Base-by-base conservation (phyloP, 2,797 vertebrate species). In the Phrynocephalus forsythii region DNA sequence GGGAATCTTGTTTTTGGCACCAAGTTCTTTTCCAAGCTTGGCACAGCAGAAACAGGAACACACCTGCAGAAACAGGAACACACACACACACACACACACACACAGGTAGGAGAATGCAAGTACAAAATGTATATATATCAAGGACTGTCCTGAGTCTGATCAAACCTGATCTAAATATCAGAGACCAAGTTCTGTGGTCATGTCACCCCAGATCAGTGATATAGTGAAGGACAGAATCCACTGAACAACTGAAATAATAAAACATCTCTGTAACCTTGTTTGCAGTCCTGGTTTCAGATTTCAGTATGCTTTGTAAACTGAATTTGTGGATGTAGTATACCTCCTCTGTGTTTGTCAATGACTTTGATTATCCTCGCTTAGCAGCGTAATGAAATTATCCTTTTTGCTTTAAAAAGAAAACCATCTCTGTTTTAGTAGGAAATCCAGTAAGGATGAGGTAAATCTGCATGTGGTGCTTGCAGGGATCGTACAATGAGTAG, bases 11-110 rank as follows among this genome's bases (percentile, higher is more conserved):
- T 66, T 93, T 86, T 90, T 95, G 94, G 94, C 93, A 0, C 1
- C 13, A 7, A 85, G 86, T 90, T 90, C 85, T 83, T 94, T 94
- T 90, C 82, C 48, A 85, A 89, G 89, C 75, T 7, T 91, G 60
- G 83, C 20, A 7, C 85, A 91, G 93, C 87, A 66, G 71, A 84
- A 26, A 38, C 77, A 63, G 60, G 38, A 48, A 48, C 60, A 68
- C n/a, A 78, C 28, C 63, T 68, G 66, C 33, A 33, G 33, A 33
- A 33, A 33, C 33, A 33, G 33, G 33, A 33, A 33, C 38, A 44
- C 38, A 44, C 38, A 44, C 38, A 44, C 38, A 44, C 38, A 44
- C 38, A 44, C 38, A 44, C 38, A 44, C 38, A 44, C 68, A 15
- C n/a, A 68, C 18, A 22, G 33, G 15, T 67, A 26, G 30, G 44